Evolutionary conservation across 2,888 invertebrate species (phyloP), one percentile per base, ranked within the genome.

Genomic region (Noctuana brunneofusca): DNA sequence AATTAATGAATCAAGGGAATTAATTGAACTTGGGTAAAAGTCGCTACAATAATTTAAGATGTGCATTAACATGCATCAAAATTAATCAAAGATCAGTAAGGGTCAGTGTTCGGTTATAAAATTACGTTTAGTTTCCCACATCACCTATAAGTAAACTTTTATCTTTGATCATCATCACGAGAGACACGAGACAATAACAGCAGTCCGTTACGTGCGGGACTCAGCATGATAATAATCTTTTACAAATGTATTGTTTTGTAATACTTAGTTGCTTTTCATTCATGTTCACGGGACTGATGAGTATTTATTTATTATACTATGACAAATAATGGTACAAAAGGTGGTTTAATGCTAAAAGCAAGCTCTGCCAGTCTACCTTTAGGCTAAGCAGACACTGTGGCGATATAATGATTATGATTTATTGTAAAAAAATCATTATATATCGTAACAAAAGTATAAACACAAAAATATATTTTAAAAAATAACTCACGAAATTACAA

Each of bases 11-110:
- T 35, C n/a, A n/a, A 35, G n/a, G n/a, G n/a, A 35, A 35, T 35
- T 32, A 32, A 32, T 30, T 30, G 30, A 32, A 32, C 30, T 9
- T 8, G 2, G 30, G 8, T n/a, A n/a, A n/a, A n/a, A 5, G 27
- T 27, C 8, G 30, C 11, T 11, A 32, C 9, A 11, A 32, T 11
- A 32, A 32, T 11, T 32, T 11, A n/a, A 2, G 6, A 32, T 32
- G 30, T 32, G 9, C 11, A 11, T 32, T 2, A n/a, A 35, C n/a
- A 35, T 35, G n/a, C 35, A 35, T 35, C 35, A 38, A 38, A 38
- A 38, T 38, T 38, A 38, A 38, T 38, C 38, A 38, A 38, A 12
- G 14, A 41, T 41, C 38, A 14, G 38, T 41, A 16, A 41, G 38
- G 38, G 38, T 41, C 38, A 41, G 38, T 41, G 38, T 41, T 41